Percentiles rank a stretch among this genome's conserved stretches.
phyloP scores from a whole-genome alignment of 92 coral and sea anemone genomes.

The Zoanthus sansibaricus region DNA sequence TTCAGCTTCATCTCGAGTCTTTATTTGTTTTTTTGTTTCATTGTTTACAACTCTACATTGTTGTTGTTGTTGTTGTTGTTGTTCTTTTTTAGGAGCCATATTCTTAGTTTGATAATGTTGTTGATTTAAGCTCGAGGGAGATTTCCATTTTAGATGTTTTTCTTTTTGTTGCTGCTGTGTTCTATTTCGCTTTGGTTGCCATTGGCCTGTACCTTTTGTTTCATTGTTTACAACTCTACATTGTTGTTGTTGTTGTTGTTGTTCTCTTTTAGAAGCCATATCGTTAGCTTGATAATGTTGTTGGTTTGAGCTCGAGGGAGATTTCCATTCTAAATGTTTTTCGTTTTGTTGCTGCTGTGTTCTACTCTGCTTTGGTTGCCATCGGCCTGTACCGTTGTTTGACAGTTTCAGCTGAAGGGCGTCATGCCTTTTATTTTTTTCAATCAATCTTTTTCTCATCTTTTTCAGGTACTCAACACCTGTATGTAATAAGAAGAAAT shows the following conservation, averaged over 20 bases:
- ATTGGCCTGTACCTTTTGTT: background rate
- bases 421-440: background rate
- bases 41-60: background rate
- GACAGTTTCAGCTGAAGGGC: background rate
- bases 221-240: background rate
- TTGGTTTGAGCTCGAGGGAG: background rate
- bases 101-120: background rate
- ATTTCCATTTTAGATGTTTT: background rate
- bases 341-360: background rate
- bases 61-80: too few species aligned
- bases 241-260: background rate
- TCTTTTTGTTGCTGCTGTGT: background rate
- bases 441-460: background rate
- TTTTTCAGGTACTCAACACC: background rate
- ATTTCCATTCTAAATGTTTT: background rate
- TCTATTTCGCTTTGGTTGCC: background rate
- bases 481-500: background rate
- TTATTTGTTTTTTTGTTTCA: background rate
- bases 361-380: background rate
- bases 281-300: background rate
- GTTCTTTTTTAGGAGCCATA: background rate
- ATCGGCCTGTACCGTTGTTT: background rate
- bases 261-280: background rate
- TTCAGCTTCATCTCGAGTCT: background rate
- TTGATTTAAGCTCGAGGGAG: background rate